These are phyloP conservation scores for Morinoia aosen DNA, from an alignment of 2,888 invertebrate genomes.

Conservation along the genomic window DNA sequence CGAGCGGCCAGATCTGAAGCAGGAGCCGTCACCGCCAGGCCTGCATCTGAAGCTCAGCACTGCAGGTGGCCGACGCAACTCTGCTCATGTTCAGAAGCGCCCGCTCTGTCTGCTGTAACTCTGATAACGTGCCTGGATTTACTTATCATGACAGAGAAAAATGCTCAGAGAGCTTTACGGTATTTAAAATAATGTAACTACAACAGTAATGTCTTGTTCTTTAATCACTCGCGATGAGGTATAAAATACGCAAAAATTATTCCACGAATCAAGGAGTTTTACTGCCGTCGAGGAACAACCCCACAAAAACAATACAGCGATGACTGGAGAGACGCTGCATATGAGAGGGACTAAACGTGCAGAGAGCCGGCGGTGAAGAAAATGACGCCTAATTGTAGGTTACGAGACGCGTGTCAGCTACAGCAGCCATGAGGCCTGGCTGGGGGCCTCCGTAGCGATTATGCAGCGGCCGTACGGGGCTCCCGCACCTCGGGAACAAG, in stretches of 20 bases:
- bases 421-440: background rate
- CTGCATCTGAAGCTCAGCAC: background rate
- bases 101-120: background rate
- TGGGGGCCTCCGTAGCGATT: background rate
- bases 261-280: background rate
- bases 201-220: background rate
- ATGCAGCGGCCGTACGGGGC: background rate
- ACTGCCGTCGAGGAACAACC: background rate
- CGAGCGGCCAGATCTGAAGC: background rate
- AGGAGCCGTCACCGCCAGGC: background rate
- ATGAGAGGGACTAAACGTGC: background rate
- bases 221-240: background rate
- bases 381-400: background rate
- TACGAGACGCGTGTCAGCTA: constrained; percentile 12
- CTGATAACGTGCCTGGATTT: background rate
- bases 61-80: background rate
- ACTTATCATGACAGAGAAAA: background rate
- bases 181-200: background rate
- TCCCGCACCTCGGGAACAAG: background rate
- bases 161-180: background rate
- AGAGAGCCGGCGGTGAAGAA: background rate
- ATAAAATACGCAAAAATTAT: background rate
- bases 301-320: background rate
- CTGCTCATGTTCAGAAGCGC: background rate
- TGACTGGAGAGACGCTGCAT: background rate